A percentile compares a stretch with the other conserved stretches of the same genome.
These are phyloP conservation scores for Haliclona indistincta DNA, from an alignment of 37 sponge, comb jelly and placozoan species.

Conservation along the genomic window DNA sequence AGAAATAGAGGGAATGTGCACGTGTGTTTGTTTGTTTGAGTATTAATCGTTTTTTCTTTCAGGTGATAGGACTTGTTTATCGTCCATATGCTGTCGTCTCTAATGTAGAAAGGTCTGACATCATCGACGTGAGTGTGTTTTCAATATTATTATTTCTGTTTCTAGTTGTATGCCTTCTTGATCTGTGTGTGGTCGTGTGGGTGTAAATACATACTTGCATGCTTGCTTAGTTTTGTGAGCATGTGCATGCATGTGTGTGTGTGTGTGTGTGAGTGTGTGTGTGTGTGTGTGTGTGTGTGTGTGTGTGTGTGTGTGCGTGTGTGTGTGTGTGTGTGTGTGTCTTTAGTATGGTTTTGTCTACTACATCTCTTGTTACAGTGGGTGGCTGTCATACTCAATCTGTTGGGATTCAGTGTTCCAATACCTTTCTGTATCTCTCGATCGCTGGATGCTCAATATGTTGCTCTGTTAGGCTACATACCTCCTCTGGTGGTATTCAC, in stretches of 20 bases:
- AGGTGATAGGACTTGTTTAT: conserved; percentile 78
- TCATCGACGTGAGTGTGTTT: neutral
- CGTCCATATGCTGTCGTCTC: conserved; percentile 45
- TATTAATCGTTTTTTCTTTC: neutral
- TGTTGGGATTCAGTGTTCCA: conserved; percentile 71
- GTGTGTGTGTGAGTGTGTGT: too few species aligned
- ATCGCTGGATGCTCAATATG: conserved; percentile 40
- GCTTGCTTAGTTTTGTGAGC: too few species aligned
- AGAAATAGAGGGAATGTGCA: too few species aligned
- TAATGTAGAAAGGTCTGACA: neutral
- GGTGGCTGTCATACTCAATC: conserved; percentile 31
- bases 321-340: too few species aligned
- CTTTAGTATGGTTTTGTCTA: too few species aligned
- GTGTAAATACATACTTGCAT: too few species aligned
- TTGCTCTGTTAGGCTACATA: conserved; percentile 72
- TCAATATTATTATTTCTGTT: neutral
- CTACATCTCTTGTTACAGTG: too few species aligned
- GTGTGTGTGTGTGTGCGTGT: too few species aligned
- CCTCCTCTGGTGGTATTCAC: conserved; percentile 40
- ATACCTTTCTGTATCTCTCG: conserved; percentile 57
- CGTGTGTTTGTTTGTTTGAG: neutral
- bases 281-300: too few species aligned
- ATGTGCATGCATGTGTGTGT: too few species aligned
- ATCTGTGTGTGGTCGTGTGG: too few species aligned
- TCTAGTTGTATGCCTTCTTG: neutral